Percentiles rank a stretch among this genome's conserved stretches.
Evolutionary conservation across 2,888 invertebrate species (phyloP).

Genomic region (Anagyrus pseudococci): DNA sequence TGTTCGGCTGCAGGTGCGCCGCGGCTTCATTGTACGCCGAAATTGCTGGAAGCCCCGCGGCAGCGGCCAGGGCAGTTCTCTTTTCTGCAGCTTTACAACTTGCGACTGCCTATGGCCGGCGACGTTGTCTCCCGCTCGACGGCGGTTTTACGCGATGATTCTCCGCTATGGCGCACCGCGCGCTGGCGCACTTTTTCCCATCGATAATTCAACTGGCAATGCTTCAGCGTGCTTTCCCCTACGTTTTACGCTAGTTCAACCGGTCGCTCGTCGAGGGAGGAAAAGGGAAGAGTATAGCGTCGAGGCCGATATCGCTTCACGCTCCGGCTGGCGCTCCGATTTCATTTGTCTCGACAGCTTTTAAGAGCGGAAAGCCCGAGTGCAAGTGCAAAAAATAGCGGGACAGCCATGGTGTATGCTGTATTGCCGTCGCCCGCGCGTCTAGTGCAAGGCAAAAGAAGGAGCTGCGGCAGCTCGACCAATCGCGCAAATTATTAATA

Average conservation of each 20-base stretch:
- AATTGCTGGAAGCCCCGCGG: not conserved
- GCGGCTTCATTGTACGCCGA: conserved; percentile 20
- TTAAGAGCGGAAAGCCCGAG: conserved; percentile 2
- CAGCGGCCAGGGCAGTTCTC: not conserved
- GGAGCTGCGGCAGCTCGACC: not conserved
- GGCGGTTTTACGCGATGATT: too few species aligned
- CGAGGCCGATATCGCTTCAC: conserved; percentile 12
- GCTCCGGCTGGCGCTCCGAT: conserved; percentile 2
- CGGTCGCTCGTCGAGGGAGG: not conserved
- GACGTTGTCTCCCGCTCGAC: not conserved
- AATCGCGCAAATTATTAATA: conserved; percentile 12
- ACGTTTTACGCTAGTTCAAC: not conserved
- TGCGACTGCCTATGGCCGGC: not conserved
- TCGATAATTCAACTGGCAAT: conserved; percentile 22
- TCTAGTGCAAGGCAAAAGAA: not conserved
- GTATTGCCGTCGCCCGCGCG: too few species aligned
- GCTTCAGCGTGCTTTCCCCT: conserved; percentile 5
- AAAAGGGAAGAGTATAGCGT: conserved; percentile 2
- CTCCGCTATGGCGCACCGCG: too few species aligned
- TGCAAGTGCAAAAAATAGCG: not conserved
- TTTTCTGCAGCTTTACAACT: not conserved
- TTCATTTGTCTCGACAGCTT: conserved; percentile 24
- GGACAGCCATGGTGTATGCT: not conserved
- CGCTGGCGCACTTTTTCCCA: too few species aligned
- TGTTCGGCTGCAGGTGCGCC: not conserved